Evolutionary conservation across 1,140 invertebrate genomes (phyloP).

Genomic region (Ips nitidus): DNA sequence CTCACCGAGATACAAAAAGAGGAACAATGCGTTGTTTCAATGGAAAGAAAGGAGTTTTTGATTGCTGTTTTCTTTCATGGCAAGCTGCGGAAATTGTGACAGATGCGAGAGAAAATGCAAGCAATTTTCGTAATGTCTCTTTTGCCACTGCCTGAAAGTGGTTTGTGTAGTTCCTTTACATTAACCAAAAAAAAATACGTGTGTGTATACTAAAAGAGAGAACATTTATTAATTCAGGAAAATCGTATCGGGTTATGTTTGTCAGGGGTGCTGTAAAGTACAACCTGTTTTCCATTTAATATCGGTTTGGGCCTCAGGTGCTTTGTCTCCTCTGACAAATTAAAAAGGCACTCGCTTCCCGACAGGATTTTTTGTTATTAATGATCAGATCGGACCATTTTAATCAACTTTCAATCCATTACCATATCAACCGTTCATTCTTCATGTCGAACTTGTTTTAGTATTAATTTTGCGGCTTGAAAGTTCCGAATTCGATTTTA

Average conservation of each 20-base stretch:
- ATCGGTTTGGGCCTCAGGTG: slow-evolving; percentile 26
- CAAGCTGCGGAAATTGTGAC: slow-evolving; percentile 25
- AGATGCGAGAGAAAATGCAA: slow-evolving; percentile 27
- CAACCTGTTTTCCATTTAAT: slow-evolving; percentile 22
- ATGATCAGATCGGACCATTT: slow-evolving; percentile 20
- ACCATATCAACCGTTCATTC: slow-evolving; percentile 6
- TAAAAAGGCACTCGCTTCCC: slow-evolving; percentile 15
- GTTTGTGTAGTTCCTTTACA: not conserved
- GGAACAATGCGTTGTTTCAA: slow-evolving; percentile 25
- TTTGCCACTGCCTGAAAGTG: not conserved
- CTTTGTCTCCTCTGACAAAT: slow-evolving; percentile 33
- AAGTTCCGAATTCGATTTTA: no score
- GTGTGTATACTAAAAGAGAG: not conserved
- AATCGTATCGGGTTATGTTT: not conserved
- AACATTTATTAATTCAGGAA: not conserved
- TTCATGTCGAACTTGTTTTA: not conserved
- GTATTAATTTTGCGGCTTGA: no score
- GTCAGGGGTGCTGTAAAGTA: not conserved
- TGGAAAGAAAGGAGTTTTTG: slow-evolving; percentile 18
- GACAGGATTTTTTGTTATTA: slow-evolving; percentile 27
- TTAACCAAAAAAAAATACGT: not conserved
- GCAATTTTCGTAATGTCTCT: slow-evolving; percentile 27
- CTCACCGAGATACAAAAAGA: slow-evolving; percentile 9
- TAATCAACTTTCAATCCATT: slow-evolving; percentile 28
- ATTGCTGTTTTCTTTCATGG: slow-evolving; percentile 29